These are phyloP conservation scores for Haliaeetus leucogaster DNA, from an alignment of 2,113 vertebrate genomes.

Conservation along the genomic window DNA sequence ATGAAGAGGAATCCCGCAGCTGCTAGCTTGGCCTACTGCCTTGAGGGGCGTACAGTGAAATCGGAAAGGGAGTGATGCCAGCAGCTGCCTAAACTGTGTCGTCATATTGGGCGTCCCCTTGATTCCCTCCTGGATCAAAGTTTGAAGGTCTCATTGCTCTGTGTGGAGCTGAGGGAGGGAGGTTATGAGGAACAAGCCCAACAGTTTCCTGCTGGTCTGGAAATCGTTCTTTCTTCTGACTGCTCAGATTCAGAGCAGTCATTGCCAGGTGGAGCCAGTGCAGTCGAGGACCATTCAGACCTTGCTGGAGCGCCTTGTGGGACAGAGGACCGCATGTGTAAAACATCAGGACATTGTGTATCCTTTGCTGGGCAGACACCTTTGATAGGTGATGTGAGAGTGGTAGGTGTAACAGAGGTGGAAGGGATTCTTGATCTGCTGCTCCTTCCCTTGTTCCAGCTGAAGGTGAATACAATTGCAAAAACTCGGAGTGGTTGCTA, in stretches of 20 bases:
- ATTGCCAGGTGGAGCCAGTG: constrained; percentile 27
- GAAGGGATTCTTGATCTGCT: not conserved
- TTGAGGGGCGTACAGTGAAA: not conserved
- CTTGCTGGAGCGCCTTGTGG: constrained; percentile 56
- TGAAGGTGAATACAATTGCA: not conserved
- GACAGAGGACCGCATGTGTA: not conserved
- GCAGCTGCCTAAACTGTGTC: not conserved
- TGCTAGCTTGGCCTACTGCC: not conserved
- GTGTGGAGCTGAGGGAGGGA: not conserved
- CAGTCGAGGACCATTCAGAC: constrained; percentile 29
- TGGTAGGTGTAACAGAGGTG: not conserved
- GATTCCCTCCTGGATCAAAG: not conserved
- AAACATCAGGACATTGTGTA: constrained; percentile 69
- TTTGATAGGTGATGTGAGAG: not conserved
- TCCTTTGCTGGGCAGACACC: constrained; percentile 60
- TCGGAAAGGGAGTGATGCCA: not conserved
- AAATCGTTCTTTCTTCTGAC: not conserved
- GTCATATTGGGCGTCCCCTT: not conserved
- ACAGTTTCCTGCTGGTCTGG: not conserved
- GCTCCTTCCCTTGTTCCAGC: not conserved
- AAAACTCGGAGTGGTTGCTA: not conserved
- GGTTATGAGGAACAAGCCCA: not conserved
- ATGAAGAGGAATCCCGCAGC: not conserved
- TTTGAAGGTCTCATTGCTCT: not conserved
- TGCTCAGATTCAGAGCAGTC: constrained; percentile 65